A percentile compares a stretch with the other conserved stretches of the same genome.
Conservation (phyloP, 1,140 invertebrate genomes). For the Zaprionus ghesquierei region DNA sequence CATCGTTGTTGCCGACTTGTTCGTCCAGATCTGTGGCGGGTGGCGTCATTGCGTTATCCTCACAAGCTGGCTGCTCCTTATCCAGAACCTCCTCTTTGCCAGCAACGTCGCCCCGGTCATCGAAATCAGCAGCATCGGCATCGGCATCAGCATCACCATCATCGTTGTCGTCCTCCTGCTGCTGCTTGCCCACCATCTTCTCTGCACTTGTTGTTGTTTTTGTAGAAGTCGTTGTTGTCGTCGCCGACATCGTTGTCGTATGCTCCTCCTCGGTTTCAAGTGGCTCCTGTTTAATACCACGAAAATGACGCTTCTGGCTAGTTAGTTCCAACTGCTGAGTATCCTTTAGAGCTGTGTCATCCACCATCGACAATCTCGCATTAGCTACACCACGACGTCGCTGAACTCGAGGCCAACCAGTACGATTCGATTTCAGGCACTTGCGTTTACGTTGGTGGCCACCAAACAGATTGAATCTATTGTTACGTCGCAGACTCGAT, state of each 20-base stretch:
- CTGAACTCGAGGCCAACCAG: conserved; percentile 86
- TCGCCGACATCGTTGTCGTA: conserved; percentile 45
- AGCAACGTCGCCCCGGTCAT: conserved; percentile 24
- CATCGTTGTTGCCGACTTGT: conserved; percentile 15
- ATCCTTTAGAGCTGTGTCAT: conserved; percentile 20
- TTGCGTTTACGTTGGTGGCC: conserved; percentile 73
- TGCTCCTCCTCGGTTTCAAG: conserved; percentile 55
- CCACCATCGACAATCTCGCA: conserved; percentile 41
- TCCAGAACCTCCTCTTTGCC: conserved; percentile 4
- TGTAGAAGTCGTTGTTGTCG: conserved; percentile 37
- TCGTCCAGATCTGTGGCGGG: conserved; percentile 67
- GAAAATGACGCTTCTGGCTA: neutral
- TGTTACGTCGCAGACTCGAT: conserved; percentile 42
- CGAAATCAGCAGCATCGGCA: neutral
- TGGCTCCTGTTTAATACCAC: conserved; percentile 42
- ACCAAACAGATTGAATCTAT: conserved; percentile 48
- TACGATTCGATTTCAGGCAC: conserved; percentile 83
- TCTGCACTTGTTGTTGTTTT: conserved; percentile 45
- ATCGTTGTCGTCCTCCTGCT: conserved; percentile 4
- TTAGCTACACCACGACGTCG: conserved; percentile 38
- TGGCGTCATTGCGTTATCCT: conserved; percentile 65
- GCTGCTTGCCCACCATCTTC: conserved; percentile 25
- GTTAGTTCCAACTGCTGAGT: neutral
- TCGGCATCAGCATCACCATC: conserved; percentile 6
- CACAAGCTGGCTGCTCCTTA: conserved; percentile 26